Percentiles rank a stretch among this genome's conserved stretches.
These are phyloP conservation scores for Odocoileus virginianus DNA, from an alignment of 2,113 vertebrate genomes.

Conservation along the genomic window DNA sequence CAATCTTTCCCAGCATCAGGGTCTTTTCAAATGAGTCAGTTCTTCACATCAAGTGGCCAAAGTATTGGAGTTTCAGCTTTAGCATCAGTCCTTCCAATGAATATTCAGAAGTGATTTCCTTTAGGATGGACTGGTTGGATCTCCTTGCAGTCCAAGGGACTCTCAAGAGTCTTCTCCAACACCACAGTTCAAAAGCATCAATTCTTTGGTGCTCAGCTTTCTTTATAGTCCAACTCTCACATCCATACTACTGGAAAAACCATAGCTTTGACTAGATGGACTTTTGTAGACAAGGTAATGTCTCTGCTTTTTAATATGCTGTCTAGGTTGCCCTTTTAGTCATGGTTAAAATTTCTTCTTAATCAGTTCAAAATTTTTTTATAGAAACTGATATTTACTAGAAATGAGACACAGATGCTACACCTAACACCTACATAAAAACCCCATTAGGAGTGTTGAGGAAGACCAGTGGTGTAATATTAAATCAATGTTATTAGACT, in stretches of 20 bases:
- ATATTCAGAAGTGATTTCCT: not conserved
- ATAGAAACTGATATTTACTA: not conserved
- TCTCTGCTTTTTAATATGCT: not conserved
- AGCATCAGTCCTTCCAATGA: not conserved
- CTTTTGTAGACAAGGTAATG: not conserved
- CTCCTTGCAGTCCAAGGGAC: not conserved
- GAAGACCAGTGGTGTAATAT: rapidly evolving
- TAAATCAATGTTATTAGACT: not conserved
- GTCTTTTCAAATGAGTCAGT: not conserved
- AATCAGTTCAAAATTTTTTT: not conserved
- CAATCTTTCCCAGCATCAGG: not conserved
- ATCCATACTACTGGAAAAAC: not conserved
- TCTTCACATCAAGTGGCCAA: not conserved
- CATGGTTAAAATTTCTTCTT: not conserved
- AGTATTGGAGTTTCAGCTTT: not conserved
- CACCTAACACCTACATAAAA: not conserved
- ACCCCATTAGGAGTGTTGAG: not conserved
- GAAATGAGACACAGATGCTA: not conserved
- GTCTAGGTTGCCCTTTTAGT: not conserved
- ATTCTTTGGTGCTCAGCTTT: not conserved
- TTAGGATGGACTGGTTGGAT: not conserved
- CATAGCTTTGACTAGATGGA: not conserved
- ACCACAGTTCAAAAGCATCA: not conserved
- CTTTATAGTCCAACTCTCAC: not conserved
- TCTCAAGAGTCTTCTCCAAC: not conserved